Percentiles rank a stretch among this genome's conserved stretches.
Evolutionary conservation across 2,888 invertebrate genomes (phyloP).

Genomic region (Craniophora ligustri): DNA sequence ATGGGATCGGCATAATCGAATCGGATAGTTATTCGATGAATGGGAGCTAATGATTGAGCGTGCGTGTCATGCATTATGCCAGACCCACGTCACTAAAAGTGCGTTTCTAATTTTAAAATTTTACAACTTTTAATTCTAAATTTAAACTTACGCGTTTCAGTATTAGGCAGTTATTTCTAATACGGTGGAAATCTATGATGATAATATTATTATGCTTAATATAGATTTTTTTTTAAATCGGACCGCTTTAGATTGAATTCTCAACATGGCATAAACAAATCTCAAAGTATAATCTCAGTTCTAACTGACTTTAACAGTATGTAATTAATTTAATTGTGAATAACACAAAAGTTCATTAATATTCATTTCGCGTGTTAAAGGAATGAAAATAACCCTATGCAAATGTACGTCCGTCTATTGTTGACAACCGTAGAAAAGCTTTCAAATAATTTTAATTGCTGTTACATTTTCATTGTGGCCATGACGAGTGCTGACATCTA

Average conservation of each 20-base stretch:
- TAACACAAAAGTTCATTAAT: constrained; percentile 25
- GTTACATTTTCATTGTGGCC: constrained; percentile 32
- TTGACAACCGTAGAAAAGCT: constrained; percentile 61
- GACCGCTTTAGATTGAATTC: too few species aligned
- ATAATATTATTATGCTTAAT: not conserved
- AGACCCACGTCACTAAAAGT: constrained; percentile 56
- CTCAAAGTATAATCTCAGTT: too few species aligned
- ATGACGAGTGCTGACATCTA: constrained; percentile 55
- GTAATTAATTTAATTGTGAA: too few species aligned
- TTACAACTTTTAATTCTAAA: constrained; percentile 24
- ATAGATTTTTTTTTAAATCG: too few species aligned
- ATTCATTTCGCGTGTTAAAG: constrained; percentile 26
- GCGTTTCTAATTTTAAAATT: constrained; percentile 27
- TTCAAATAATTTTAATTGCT: constrained; percentile 66
- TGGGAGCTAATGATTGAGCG: constrained; percentile 72
- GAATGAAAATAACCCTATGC: constrained; percentile 45
- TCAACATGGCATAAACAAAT: too few species aligned
- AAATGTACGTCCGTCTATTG: constrained; percentile 44
- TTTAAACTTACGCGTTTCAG: too few species aligned
- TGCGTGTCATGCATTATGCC: constrained; percentile 57
- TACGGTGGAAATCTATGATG: too few species aligned
- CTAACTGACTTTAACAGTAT: too few species aligned
- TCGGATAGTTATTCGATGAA: constrained; percentile 64
- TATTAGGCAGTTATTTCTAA: too few species aligned
- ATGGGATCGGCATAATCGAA: constrained; percentile 65